Percentiles rank a stretch among this genome's conserved stretches.
Conservation (phyloP, 2,113 vertebrate species). For the Sander vitreus region DNA sequence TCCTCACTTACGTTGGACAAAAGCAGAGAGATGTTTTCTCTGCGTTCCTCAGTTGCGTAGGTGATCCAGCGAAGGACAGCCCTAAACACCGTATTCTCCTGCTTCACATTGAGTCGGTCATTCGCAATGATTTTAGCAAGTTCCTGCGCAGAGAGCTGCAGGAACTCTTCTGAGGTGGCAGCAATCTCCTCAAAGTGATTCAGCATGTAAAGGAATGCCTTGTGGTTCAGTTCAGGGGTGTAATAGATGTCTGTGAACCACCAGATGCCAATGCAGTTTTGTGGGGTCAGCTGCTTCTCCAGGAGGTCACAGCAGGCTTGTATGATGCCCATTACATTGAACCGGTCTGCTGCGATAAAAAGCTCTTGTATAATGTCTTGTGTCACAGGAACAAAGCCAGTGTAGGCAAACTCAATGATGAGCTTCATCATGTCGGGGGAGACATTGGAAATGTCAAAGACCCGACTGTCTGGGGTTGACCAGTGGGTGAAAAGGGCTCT, state of each 20-base stretch:
- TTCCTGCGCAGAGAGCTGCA: slow-evolving; percentile 80
- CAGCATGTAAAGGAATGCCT: slow-evolving; percentile 84
- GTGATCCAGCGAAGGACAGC: slow-evolving; percentile 50
- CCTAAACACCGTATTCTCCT: slow-evolving; percentile 38
- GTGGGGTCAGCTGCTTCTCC: slow-evolving; percentile 81
- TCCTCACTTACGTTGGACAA: slow-evolving; percentile 48
- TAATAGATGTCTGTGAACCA: slow-evolving; percentile 64
- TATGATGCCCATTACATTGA: slow-evolving; percentile 84
- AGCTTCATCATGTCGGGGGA: slow-evolving; percentile 39
- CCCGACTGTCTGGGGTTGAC: slow-evolving; percentile 24
- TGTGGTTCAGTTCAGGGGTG: slow-evolving; percentile 80
- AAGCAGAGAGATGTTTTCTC: slow-evolving; percentile 24
- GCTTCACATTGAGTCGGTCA: slow-evolving; percentile 48
- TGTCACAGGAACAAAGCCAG: slow-evolving; percentile 68
- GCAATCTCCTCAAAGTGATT: slow-evolving; percentile 83
- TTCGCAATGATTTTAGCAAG: slow-evolving; percentile 82
- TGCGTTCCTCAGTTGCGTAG: slow-evolving; percentile 24
- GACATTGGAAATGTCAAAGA: slow-evolving; percentile 32
- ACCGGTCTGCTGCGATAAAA: slow-evolving; percentile 84
- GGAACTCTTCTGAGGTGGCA: slow-evolving; percentile 83
- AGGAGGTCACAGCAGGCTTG: slow-evolving; percentile 85
- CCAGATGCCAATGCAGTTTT: slow-evolving; percentile 83
- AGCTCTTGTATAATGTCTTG: slow-evolving; percentile 82
- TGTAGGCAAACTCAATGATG: slow-evolving; percentile 69
- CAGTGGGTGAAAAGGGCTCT: slow-evolving; percentile 39